These are phyloP conservation scores for Eclectus roratus DNA, from an alignment of 2,113 vertebrate genomes.

Conservation along the genomic window DNA sequence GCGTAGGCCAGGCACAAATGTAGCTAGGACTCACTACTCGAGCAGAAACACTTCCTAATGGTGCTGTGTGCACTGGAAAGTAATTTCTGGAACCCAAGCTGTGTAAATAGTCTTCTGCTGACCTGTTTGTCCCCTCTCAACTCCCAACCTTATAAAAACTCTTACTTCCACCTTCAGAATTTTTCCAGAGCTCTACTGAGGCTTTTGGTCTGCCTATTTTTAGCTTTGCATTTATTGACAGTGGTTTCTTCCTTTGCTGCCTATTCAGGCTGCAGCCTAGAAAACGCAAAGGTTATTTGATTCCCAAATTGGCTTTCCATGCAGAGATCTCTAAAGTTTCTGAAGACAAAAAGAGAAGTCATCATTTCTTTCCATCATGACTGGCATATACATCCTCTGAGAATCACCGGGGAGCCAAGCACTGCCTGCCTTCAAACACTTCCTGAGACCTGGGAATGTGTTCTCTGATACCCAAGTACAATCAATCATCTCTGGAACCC, in stretches of 20 bases:
- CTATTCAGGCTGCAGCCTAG: conserved; percentile 1
- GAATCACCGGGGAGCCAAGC: background rate
- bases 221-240: conserved; percentile 58
- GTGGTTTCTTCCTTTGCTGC: conserved; percentile 24
- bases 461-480: background rate
- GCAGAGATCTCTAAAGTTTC: background rate
- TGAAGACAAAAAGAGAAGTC: background rate
- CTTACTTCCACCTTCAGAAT: conserved; percentile 55
- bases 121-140: conserved; percentile 41
- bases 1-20: background rate
- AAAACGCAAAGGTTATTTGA: background rate
- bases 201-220: conserved; percentile 51
- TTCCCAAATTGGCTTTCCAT: background rate
- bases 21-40: background rate
- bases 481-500: background rate
- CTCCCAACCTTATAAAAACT: conserved; percentile 45
- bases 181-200: conserved; percentile 38
- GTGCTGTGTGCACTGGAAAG: background rate
- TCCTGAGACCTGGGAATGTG: background rate
- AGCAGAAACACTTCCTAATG: background rate
- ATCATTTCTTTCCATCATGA: background rate
- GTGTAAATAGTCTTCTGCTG: conserved; percentile 46
- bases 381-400: background rate
- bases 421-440: background rate
- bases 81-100: conserved; percentile 40